phyloP scores from a whole-genome alignment of 1,140 invertebrate genomes.

The Heliothis virescens region DNA sequence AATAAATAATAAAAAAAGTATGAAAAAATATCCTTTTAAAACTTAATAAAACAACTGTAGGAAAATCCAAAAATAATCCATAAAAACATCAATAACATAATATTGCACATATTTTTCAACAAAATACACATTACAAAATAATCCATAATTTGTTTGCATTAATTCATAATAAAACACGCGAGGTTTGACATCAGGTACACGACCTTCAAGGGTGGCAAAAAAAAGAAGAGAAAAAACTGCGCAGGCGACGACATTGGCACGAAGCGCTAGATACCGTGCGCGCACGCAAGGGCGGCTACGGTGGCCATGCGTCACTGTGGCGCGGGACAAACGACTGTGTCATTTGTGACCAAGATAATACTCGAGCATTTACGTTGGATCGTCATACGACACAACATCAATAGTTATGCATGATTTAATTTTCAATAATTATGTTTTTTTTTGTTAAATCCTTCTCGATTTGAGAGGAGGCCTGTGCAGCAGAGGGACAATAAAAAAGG shows the following conservation, averaged over 20 bases:
- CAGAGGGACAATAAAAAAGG: no score
- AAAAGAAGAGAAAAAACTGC: conserved; percentile 62
- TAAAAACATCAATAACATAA: not conserved
- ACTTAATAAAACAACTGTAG: not conserved
- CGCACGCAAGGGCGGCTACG: conserved; percentile 78
- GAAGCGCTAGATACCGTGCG: conserved; percentile 64
- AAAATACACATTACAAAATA: not conserved
- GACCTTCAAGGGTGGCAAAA: conserved; percentile 79
- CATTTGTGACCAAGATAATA: not conserved
- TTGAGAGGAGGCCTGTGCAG: no score
- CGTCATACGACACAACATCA: no score
- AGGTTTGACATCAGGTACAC: conserved; percentile 72
- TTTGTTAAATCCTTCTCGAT: no score
- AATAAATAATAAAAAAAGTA: not conserved
- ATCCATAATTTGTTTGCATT: conserved; percentile 61
- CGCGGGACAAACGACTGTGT: conserved; percentile 34
- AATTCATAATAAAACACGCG: conserved; percentile 69
- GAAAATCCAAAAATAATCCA: no score
- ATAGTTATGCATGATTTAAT: no score
- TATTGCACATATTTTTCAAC: not conserved
- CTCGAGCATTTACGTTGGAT: not conserved
- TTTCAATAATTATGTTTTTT: no score
- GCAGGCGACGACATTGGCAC: conserved; percentile 78
- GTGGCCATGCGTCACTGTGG: conserved; percentile 45
- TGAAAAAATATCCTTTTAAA: not conserved